Evolutionary conservation across 1,140 invertebrate species (phyloP).

Genomic region (Phymorhynchus buccinoides): DNA sequence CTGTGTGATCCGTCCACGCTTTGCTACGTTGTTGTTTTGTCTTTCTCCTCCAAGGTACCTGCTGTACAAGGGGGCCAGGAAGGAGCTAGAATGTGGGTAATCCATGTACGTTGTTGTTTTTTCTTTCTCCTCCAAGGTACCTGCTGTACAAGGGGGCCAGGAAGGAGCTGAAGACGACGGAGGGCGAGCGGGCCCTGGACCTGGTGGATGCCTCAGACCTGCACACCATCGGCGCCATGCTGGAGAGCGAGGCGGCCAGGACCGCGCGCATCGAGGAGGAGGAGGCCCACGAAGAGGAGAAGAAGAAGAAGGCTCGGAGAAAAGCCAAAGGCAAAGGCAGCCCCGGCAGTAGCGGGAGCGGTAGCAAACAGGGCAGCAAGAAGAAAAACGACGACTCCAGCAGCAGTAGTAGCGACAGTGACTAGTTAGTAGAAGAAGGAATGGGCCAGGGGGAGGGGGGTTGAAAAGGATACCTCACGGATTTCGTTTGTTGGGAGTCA

Average conservation of each 20-base stretch:
- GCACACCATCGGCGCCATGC: constrained; percentile 66
- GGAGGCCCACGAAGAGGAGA: background rate
- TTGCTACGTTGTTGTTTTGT: too few relatives aligned
- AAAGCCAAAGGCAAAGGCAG: background rate
- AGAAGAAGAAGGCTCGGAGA: constrained; percentile 19
- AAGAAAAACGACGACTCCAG: background rate
- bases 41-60: too few relatives aligned
- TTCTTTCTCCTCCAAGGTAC: constrained; percentile 63
- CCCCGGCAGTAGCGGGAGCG: background rate
- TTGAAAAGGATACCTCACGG: too few relatives aligned
- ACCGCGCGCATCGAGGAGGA: constrained; percentile 29
- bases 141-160: constrained; percentile 69
- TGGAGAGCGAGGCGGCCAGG: constrained; percentile 49
- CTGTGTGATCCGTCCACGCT: too few relatives aligned
- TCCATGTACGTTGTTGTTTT: too few relatives aligned
- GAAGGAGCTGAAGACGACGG: constrained; percentile 61
- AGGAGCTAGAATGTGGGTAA: too few relatives aligned
- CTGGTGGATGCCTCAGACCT: constrained; percentile 70
- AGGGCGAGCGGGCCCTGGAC: constrained; percentile 72
- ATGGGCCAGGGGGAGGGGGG: background rate
- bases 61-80: too few relatives aligned
- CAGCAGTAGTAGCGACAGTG: constrained; percentile 18
- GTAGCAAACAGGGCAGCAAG: background rate
- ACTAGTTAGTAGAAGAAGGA: too few relatives aligned
- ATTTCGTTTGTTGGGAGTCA: too few relatives aligned